Percentiles rank a stretch among this genome's conserved stretches.
These are phyloP conservation scores for Hirundichthys speculiger DNA, from an alignment of 2,113 vertebrate species.

Conservation along the genomic window DNA sequence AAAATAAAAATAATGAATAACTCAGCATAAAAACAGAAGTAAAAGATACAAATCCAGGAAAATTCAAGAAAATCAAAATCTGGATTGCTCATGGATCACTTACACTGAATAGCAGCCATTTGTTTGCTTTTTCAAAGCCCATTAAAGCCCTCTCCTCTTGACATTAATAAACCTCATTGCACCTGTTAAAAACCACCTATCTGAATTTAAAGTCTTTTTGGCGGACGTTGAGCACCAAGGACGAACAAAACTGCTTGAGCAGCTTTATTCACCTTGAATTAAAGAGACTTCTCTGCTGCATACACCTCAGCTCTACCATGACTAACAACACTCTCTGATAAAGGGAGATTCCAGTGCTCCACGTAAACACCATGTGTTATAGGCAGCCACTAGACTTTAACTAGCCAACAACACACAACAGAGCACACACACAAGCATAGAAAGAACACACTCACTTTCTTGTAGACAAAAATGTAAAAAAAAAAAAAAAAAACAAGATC, in stretches of 20 bases:
- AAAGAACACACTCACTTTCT: not conserved
- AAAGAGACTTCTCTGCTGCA: slow-evolving; percentile 34
- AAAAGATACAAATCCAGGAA: slow-evolving; percentile 2
- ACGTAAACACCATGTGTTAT: slow-evolving; percentile 22
- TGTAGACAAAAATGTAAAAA: not conserved
- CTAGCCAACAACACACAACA: slow-evolving; percentile 14
- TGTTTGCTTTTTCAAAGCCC: slow-evolving; percentile 18
- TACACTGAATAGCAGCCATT: slow-evolving; percentile 9
- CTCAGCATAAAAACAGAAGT: no score
- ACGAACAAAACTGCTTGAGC: slow-evolving; percentile 42
- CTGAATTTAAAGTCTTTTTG: slow-evolving; percentile 44
- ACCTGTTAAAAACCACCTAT: slow-evolving; percentile 40
- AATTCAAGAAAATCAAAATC: slow-evolving; percentile 1
- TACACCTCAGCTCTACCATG: slow-evolving; percentile 28
- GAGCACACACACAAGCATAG: not conserved
- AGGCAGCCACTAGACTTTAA: slow-evolving; percentile 30
- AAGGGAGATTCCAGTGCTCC: slow-evolving; percentile 17
- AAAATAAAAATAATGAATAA: no score
- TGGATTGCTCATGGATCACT: slow-evolving; percentile 5
- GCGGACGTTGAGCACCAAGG: slow-evolving; percentile 54
- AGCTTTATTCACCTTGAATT: slow-evolving; percentile 46
- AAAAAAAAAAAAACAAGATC: not conserved
- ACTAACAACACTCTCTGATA: slow-evolving; percentile 13
- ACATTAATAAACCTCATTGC: slow-evolving; percentile 31
- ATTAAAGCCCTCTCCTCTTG: slow-evolving; percentile 25